Evolutionary conservation across 1,140 invertebrate genomes (phyloP).

Genomic region (Aphis gossypii): DNA sequence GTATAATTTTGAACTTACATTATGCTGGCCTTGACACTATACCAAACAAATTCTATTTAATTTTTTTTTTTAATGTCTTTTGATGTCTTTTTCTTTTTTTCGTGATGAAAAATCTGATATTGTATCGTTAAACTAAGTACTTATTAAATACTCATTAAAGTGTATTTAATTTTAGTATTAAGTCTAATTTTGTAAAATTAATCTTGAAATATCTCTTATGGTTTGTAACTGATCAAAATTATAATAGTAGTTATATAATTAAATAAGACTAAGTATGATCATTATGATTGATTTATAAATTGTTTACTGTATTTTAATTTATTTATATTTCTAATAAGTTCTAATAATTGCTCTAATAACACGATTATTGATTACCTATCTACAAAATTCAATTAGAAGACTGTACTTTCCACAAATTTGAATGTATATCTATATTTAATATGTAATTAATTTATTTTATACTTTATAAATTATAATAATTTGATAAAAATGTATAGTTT

Average conservation of each 20-base stretch:
- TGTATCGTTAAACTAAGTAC: no score
- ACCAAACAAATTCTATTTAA: no score
- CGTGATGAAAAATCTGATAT: no score
- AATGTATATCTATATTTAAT: not conserved
- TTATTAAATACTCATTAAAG: no score
- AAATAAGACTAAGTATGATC: not conserved
- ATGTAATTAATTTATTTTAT: not conserved
- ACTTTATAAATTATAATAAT: not conserved
- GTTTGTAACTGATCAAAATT: not conserved
- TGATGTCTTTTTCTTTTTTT: no score
- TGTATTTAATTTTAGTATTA: not conserved
- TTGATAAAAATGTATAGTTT: not conserved
- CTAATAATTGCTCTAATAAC: no score
- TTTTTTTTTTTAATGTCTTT: not conserved
- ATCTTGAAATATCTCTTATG: not conserved
- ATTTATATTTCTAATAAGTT: not conserved
- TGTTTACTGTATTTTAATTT: not conserved
- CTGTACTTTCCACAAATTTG: not conserved
- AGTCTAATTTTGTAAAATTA: not conserved
- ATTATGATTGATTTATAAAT: not conserved
- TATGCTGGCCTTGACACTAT: not conserved
- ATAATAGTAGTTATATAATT: not conserved
- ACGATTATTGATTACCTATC: not conserved
- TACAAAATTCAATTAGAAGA: not conserved
- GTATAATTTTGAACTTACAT: not conserved